These are phyloP conservation scores for Tetragnatha versicolor DNA, from an alignment of 1,140 invertebrate genomes.

Conservation along the genomic window DNA sequence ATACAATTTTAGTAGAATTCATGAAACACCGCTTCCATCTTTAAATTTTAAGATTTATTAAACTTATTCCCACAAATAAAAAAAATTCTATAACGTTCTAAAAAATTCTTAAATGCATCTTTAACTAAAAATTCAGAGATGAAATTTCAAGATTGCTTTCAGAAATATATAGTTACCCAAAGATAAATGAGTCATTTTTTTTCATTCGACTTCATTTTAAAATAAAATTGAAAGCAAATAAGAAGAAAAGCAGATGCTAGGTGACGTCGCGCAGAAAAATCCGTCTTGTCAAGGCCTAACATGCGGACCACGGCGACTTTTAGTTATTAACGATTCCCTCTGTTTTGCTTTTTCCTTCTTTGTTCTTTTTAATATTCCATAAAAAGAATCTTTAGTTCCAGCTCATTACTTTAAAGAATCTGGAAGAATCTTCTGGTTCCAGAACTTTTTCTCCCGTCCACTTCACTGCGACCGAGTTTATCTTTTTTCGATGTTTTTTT, in stretches of 20 bases:
- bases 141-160: too few species aligned
- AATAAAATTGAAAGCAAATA: too few species aligned
- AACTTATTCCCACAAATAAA: too few species aligned
- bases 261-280: slow-evolving; percentile 30
- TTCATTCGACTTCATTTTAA: too few species aligned
- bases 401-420: slow-evolving; percentile 41
- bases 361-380: slow-evolving; percentile 5
- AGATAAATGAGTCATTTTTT: too few species aligned
- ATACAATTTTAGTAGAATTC: too few species aligned
- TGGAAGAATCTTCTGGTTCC: background rate
- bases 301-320: slow-evolving; percentile 1
- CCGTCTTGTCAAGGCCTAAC: slow-evolving; percentile 15
- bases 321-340: slow-evolving; percentile 36
- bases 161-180: too few species aligned
- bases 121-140: too few species aligned
- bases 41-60: too few species aligned
- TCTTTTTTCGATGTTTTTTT: slow-evolving; percentile 17
- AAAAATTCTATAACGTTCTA: too few species aligned
- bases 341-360: background rate
- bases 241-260: background rate
- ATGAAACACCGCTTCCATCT: too few species aligned
- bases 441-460: background rate
- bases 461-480: slow-evolving; percentile 19
- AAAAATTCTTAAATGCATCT: too few species aligned
- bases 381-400: slow-evolving; percentile 24